A percentile compares a stretch with the other conserved stretches of the same genome.
Evolutionary conservation across 2,797 vertebrate genomes (phyloP).

Genomic region (Spatula clypeata): DNA sequence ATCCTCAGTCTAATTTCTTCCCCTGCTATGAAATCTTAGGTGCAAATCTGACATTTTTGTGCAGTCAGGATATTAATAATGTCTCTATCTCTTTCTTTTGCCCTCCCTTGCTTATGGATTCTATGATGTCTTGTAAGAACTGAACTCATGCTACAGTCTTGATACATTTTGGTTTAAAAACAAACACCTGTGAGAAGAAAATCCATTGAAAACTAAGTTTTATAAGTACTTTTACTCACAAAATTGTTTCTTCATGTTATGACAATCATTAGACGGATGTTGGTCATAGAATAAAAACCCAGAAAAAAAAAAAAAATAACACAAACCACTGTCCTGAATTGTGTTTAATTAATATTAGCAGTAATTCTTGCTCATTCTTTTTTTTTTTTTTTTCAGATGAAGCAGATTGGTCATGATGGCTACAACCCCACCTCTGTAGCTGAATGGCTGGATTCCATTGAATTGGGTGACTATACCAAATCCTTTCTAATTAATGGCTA

Average conservation of each 20-base stretch:
- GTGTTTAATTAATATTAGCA: not conserved
- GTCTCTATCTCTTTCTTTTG: not conserved
- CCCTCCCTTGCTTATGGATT: not conserved
- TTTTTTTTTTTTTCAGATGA: conserved; percentile 87
- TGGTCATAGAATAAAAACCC: not conserved
- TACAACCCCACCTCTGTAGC: conserved; percentile 97
- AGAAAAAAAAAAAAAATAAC: conserved; percentile 27
- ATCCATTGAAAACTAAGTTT: not conserved
- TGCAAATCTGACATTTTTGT: not conserved
- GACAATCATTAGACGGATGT: conserved; percentile 8
- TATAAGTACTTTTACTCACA: not conserved
- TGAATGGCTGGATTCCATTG: conserved; percentile 97
- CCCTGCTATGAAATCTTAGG: not conserved
- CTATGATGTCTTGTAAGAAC: not conserved
- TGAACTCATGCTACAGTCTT: not conserved
- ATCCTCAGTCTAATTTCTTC: conserved; percentile 10
- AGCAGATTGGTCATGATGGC: conserved; percentile 93
- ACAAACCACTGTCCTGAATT: not conserved
- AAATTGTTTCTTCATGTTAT: not conserved
- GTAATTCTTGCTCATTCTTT: conserved; percentile 39
- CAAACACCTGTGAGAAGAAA: not conserved
- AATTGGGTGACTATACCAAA: conserved; percentile 98
- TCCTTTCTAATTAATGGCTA: conserved; percentile 97
- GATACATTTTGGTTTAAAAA: not conserved
- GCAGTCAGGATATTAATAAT: not conserved